Evolutionary conservation across 2,113 vertebrate species (phyloP).

Genomic region (Sardina pilchardus): DNA sequence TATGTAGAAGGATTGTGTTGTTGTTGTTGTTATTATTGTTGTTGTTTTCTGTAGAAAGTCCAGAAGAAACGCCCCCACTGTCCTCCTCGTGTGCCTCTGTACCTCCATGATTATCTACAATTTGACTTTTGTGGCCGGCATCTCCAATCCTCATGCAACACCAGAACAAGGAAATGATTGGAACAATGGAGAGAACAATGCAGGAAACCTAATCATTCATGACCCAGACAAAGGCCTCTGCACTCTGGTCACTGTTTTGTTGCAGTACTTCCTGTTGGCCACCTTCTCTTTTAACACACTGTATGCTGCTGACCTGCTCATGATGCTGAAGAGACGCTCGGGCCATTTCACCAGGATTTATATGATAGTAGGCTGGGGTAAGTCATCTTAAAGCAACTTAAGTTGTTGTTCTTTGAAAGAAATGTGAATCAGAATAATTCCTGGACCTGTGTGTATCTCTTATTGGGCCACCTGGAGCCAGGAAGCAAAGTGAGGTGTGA

Average conservation of each 20-base stretch:
- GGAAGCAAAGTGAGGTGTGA: no score
- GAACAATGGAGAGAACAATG: neutral
- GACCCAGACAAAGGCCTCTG: slow-evolving; percentile 31
- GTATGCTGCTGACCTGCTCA: slow-evolving; percentile 60
- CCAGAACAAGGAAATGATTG: neutral
- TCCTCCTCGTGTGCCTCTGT: slow-evolving; percentile 69
- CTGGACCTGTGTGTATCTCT: no score
- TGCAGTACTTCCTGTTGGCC: slow-evolving; percentile 72
- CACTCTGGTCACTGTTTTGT: slow-evolving; percentile 47
- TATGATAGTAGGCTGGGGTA: slow-evolving; percentile 62
- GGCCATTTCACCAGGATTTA: slow-evolving; percentile 39
- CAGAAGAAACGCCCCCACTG: slow-evolving; percentile 51
- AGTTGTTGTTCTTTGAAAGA: no score
- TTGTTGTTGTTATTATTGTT: no score
- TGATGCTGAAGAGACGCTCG: slow-evolving; percentile 58
- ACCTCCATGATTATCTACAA: slow-evolving; percentile 72
- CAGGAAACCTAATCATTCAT: neutral
- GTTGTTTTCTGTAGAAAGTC: slow-evolving; percentile 50
- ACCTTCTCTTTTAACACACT: slow-evolving; percentile 69
- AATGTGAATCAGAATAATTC: no score
- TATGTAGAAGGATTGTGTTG: no score
- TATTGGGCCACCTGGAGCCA: no score
- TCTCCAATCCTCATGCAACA: slow-evolving; percentile 52
- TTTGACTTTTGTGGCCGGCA: slow-evolving; percentile 71
- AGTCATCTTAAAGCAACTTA: slow-evolving; percentile 26